A percentile compares a stretch with the other conserved stretches of the same genome.
These are phyloP conservation scores for Hecatera dysodea DNA, from an alignment of 2,888 invertebrate genomes.

Conservation along the genomic window DNA sequence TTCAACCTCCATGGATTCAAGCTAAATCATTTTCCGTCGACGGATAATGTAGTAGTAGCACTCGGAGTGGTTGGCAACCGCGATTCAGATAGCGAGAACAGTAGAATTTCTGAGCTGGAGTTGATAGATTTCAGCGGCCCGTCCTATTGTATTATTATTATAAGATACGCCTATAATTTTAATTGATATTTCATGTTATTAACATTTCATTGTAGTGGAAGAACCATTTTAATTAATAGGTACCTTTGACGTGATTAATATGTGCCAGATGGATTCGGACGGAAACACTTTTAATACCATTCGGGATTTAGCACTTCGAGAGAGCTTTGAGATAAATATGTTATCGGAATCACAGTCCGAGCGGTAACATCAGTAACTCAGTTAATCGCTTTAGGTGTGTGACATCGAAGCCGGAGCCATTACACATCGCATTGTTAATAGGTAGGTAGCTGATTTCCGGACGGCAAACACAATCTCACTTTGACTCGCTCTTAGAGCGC, in stretches of 20 bases:
- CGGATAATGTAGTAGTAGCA: neutral
- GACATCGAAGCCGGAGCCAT: slow-evolving; percentile 20
- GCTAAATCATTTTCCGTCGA: slow-evolving; percentile 17
- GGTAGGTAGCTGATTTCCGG: neutral
- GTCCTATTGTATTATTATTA: no score
- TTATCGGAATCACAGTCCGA: slow-evolving; percentile 37
- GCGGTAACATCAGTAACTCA: slow-evolving; percentile 29
- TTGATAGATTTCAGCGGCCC: neutral
- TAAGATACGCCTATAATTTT: slow-evolving; percentile 7
- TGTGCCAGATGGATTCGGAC: neutral
- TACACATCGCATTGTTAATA: slow-evolving; percentile 18
- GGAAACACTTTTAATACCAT: slow-evolving; percentile 6
- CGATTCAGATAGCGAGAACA: neutral
- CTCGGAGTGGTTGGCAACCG: neutral
- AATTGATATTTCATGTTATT: slow-evolving; percentile 8
- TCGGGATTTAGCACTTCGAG: slow-evolving; percentile 7
- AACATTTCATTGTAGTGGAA: neutral
- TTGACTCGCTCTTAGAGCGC: slow-evolving; percentile 12
- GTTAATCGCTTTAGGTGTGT: slow-evolving; percentile 25
- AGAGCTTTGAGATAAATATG: slow-evolving; percentile 26
- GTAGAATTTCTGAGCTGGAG: neutral
- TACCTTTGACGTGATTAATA: neutral
- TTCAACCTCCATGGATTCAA: slow-evolving; percentile 17
- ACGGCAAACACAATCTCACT: slow-evolving; percentile 3
- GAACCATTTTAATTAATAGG: slow-evolving; percentile 11